Evolutionary conservation across 2,797 vertebrate genomes (phyloP).

Genomic region (Nasua narica): DNA sequence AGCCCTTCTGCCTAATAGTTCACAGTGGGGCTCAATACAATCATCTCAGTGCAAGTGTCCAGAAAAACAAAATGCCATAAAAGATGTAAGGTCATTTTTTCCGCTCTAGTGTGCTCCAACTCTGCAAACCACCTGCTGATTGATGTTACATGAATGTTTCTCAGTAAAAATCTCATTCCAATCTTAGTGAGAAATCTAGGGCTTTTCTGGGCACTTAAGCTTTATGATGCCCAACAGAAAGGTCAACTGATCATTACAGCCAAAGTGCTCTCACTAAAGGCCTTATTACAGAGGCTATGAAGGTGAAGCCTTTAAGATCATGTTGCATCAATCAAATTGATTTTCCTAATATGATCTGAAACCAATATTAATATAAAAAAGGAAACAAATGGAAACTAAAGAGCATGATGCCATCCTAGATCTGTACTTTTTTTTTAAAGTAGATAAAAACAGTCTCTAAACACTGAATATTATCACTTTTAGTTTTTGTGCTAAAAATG

Average conservation of each 20-base stretch:
- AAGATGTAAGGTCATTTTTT: neutral
- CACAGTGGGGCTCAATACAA: neutral
- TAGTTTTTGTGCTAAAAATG: neutral
- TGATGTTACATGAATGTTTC: neutral
- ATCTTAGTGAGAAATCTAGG: neutral
- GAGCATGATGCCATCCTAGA: neutral
- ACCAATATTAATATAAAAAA: neutral
- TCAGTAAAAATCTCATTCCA: neutral
- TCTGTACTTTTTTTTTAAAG: neutral
- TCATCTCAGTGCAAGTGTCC: neutral
- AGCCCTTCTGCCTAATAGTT: neutral
- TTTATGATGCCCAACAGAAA: conserved; percentile 11
- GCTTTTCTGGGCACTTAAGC: conserved; percentile 24
- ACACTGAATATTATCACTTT: neutral
- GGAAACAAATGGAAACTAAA: conserved; percentile 13
- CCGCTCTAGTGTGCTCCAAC: neutral
- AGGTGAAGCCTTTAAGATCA: neutral
- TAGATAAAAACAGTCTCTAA: neutral
- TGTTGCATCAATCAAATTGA: conserved; percentile 30
- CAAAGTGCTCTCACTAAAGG: neutral
- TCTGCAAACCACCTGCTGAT: neutral
- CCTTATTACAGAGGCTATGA: neutral
- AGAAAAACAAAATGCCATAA: neutral
- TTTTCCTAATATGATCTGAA: conserved; percentile 4
- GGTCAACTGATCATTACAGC: conserved; percentile 31